These are phyloP conservation scores for Pseudeuparius sepicola DNA, from an alignment of 2,888 invertebrate species.

Conservation along the genomic window DNA sequence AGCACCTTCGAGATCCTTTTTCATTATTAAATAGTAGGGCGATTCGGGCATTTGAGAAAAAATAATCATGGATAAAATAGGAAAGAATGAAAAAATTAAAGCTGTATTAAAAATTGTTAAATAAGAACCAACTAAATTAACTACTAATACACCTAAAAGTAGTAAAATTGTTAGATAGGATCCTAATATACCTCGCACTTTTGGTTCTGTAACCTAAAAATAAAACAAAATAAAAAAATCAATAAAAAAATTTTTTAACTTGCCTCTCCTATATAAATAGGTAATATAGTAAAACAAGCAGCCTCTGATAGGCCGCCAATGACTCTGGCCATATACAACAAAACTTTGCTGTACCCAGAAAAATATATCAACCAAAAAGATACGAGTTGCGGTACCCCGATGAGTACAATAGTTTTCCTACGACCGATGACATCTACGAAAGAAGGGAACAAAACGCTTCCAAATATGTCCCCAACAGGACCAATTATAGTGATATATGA, in stretches of 20 bases:
- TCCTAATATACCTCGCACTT: constrained; percentile 21
- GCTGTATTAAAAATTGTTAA: constrained; percentile 21
- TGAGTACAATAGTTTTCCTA: constrained; percentile 22
- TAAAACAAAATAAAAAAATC: neutral
- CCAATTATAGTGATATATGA: constrained; percentile 25
- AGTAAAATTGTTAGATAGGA: constrained; percentile 19
- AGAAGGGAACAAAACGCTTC: constrained; percentile 20
- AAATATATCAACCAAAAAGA: constrained; percentile 14
- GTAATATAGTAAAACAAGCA: constrained; percentile 15
- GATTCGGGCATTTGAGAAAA: constrained; percentile 32
- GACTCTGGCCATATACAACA: constrained; percentile 19
- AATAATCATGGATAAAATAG: constrained; percentile 25
- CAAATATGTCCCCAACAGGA: constrained; percentile 23
- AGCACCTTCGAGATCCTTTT: constrained; percentile 25
- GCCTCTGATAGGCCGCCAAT: constrained; percentile 19
- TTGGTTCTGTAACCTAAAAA: constrained; percentile 20
- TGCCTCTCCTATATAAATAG: constrained; percentile 16
- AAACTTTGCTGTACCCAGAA: constrained; percentile 10
- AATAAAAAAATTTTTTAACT: constrained; percentile 3
- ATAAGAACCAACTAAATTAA: constrained; percentile 29
- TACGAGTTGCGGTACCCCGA: constrained; percentile 22
- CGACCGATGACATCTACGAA: constrained; percentile 25
- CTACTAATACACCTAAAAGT: constrained; percentile 19
- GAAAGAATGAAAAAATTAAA: constrained; percentile 20
- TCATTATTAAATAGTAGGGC: constrained; percentile 32